Evolutionary conservation across 2,888 invertebrate species (phyloP), one percentile per base, ranked within the genome.

Genomic region (Macrosoma leucophasiata): DNA sequence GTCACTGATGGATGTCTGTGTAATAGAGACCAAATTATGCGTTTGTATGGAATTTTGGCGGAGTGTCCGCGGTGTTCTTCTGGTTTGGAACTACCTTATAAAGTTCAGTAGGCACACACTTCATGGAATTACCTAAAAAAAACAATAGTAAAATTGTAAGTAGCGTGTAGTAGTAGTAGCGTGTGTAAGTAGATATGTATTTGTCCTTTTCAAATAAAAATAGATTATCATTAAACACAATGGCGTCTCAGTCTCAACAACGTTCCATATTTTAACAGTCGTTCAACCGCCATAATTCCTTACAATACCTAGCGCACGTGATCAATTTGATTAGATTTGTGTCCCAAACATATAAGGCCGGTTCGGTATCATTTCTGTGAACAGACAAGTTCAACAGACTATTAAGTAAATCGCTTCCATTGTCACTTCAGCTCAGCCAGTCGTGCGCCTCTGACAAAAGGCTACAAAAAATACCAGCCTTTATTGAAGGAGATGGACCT

Each of bases 241-340:
- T n/a, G n/a, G n/a, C n/a, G n/a, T n/a, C n/a, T n/a, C n/a, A n/a
- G n/a, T n/a, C n/a, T n/a, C n/a, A n/a, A n/a, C n/a, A n/a, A n/a
- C n/a, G n/a, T n/a, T n/a, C 39, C 55, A 42, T 41, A 48, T 61
- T 58, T 52, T 55, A 55, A 48, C 33, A 41, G 52, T n/a, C 47
- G 49, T 62, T 56, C 59, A 63, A 67, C 62, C 52, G 52, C 58
- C 59, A 65, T 65, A 63, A 62, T 67, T 60, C 55, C 55, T 44
- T 49, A 62, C 60, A 65, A 64, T 64, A 55, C n/a, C n/a, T n/a
- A n/a, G 62, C 38, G 43, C 49, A 36, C 48, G 43, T 64, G 58
- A 66, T 66, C 58, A 55, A 46, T 56, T 65, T 61, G 52, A 56
- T 58, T 60, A 58, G 50, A 55, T 56, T 59, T 34, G 33, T 41